phyloP scores from a whole-genome alignment of 1,140 invertebrate genomes.

The Zaprionus camerounensis region DNA sequence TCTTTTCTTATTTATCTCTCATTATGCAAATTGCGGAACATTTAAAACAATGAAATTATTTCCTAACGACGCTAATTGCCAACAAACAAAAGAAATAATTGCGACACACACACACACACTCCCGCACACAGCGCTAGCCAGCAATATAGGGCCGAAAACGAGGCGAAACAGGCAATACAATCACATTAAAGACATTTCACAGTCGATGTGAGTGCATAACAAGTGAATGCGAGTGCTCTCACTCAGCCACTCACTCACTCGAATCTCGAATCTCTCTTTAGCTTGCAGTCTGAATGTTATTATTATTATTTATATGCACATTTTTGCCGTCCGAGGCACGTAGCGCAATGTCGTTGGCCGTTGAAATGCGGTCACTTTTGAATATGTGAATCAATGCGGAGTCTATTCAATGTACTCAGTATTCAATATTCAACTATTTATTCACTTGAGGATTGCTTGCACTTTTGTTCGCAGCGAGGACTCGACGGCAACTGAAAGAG shows the following conservation, averaged over 20 bases:
- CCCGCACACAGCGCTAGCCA: slow-evolving; percentile 16
- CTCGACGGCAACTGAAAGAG: slow-evolving; percentile 54
- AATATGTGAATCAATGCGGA: slow-evolving; percentile 3
- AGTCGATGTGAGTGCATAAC: slow-evolving; percentile 53
- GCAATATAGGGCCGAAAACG: slow-evolving; percentile 2
- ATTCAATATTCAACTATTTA: background rate
- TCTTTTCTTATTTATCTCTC: slow-evolving; percentile 15
- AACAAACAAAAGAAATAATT: slow-evolving; percentile 55
- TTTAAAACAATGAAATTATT: slow-evolving; percentile 58
- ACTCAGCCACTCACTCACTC: background rate
- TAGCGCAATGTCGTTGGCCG: slow-evolving; percentile 28
- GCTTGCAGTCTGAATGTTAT: background rate
- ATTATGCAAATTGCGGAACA: slow-evolving; percentile 65
- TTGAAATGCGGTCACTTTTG: slow-evolving; percentile 20
- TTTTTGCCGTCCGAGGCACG: slow-evolving; percentile 34
- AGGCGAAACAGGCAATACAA: slow-evolving; percentile 54
- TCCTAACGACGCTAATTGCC: slow-evolving; percentile 57
- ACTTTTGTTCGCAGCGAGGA: slow-evolving; percentile 45
- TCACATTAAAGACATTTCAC: slow-evolving; percentile 68
- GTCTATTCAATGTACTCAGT: slow-evolving; percentile 7
- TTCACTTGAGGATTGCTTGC: slow-evolving; percentile 42
- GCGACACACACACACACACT: slow-evolving; percentile 14
- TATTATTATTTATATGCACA: slow-evolving; percentile 17
- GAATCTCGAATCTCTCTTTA: slow-evolving; percentile 4
- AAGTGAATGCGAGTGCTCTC: slow-evolving; percentile 48